Percentiles rank a stretch among this genome's conserved stretches.
Evolutionary conservation across 2,888 invertebrate genomes (phyloP).

Genomic region (Seira musarum): DNA sequence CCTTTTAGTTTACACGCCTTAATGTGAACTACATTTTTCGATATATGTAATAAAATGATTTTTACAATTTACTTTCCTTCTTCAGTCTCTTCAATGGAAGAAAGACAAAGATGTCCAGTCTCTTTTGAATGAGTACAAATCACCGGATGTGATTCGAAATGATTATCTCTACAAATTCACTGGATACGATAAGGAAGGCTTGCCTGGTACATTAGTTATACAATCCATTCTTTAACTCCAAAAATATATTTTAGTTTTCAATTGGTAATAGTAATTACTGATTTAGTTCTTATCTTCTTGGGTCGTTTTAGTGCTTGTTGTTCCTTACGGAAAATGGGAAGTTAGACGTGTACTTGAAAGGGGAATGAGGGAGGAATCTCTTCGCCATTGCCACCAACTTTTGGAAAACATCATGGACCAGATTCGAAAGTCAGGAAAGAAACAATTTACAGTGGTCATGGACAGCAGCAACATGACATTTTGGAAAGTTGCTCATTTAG

Average conservation of each 20-base stretch:
- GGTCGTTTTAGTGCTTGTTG: conserved; percentile 35
- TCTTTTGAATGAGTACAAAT: conserved; percentile 47
- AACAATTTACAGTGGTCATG: conserved; percentile 59
- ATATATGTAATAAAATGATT: too few species aligned
- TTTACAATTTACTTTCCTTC: too few species aligned
- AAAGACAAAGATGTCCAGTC: conserved; percentile 36
- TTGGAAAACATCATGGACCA: conserved; percentile 51
- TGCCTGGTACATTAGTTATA: conserved; percentile 37
- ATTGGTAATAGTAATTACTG: background rate
- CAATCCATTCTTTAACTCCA: background rate
- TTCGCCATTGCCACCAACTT: conserved; percentile 53
- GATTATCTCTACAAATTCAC: conserved; percentile 55
- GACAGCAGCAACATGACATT: conserved; percentile 60
- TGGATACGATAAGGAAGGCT: conserved; percentile 51
- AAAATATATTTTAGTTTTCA: background rate
- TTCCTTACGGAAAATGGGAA: conserved; percentile 60
- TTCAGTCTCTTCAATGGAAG: conserved; percentile 49
- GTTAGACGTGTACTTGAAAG: conserved; percentile 49
- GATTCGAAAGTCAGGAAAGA: conserved; percentile 45
- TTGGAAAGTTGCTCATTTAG: conserved; percentile 62
- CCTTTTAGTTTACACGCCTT: too few species aligned
- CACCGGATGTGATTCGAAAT: conserved; percentile 45
- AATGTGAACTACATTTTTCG: too few species aligned
- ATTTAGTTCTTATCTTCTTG: background rate
- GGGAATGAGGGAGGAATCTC: conserved; percentile 43